Evolutionary conservation across 2,888 invertebrate species (phyloP).

Genomic region (Eilema depressum): DNA sequence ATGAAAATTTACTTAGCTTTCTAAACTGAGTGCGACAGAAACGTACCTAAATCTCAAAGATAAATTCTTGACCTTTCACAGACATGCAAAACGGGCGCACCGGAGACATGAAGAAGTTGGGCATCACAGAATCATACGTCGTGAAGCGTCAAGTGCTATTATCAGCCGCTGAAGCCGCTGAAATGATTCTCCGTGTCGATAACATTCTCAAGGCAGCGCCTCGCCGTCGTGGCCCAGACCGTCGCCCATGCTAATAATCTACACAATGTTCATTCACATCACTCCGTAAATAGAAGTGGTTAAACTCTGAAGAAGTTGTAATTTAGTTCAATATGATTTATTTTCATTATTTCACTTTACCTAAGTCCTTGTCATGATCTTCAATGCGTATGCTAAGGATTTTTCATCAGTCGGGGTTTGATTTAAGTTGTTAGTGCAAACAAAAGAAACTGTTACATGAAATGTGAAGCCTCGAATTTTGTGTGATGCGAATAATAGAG

Average conservation of each 20-base stretch:
- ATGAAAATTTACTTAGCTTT: not conserved
- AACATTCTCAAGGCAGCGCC: constrained; percentile 98
- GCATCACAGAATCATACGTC: constrained; percentile 98
- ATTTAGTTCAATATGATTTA: not conserved
- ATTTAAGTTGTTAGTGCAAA: not conserved
- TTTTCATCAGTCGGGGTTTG: not conserved
- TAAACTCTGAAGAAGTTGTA: not conserved
- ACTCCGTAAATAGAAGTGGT: constrained; percentile 38
- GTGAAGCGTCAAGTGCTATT: constrained; percentile 98
- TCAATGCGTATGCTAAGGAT: not conserved
- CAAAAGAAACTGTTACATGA: not conserved
- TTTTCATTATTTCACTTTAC: not conserved
- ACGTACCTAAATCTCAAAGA: not conserved
- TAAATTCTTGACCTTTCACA: constrained; percentile 52
- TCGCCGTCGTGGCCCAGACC: constrained; percentile 94
- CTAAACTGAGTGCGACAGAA: not conserved
- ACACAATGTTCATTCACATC: constrained; percentile 11
- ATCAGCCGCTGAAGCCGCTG: constrained; percentile 98
- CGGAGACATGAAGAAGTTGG: constrained; percentile 96
- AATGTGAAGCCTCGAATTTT: not conserved
- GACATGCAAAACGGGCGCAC: constrained; percentile 96
- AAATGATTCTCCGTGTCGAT: constrained; percentile 99
- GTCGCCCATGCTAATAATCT: constrained; percentile 90
- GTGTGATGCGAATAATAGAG: not conserved
- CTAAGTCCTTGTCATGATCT: too few species aligned